phyloP scores from a whole-genome alignment of 2,113 vertebrate genomes.

The Apistogramma diplotaenia region DNA sequence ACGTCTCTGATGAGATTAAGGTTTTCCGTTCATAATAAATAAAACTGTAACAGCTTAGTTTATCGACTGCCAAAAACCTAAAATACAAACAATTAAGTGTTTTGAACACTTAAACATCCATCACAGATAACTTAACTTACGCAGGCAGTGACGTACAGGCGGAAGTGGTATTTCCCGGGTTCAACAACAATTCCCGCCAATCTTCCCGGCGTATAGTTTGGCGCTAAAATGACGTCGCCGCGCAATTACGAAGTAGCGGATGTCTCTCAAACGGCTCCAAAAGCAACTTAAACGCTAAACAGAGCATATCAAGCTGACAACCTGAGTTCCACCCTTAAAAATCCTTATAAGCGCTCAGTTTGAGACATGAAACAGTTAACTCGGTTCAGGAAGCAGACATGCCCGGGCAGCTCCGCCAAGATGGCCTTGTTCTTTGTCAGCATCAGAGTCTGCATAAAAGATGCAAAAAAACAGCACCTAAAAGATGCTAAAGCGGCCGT shows the following conservation, averaged over 20 bases:
- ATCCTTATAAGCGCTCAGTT: background rate
- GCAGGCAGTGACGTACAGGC: background rate
- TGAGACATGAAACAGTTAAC: background rate
- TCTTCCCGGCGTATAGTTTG: slow-evolving; percentile 12
- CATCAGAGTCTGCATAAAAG: background rate
- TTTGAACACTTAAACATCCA: background rate
- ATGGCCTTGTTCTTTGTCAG: slow-evolving; percentile 45
- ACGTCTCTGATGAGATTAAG: too few species aligned
- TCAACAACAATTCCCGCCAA: slow-evolving; percentile 70
- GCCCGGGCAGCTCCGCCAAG: slow-evolving; percentile 55
- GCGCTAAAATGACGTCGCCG: slow-evolving; percentile 63
- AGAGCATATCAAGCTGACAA: background rate
- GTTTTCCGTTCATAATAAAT: background rate
- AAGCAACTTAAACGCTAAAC: background rate
- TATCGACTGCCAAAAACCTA: too few species aligned
- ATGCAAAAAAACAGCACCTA: background rate
- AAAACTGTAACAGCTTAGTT: background rate
- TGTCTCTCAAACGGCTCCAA: background rate
- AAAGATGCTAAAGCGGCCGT: rapidly evolving
- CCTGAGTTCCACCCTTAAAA: too few species aligned
- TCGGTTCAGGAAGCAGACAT: background rate
- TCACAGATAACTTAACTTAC: background rate
- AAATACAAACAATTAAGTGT: background rate
- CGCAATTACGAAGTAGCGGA: too few species aligned
- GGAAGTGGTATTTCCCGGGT: slow-evolving; percentile 64